These are phyloP conservation scores for Protosalanx chinensis DNA, from an alignment of 2,797 vertebrate species.

Conservation along the genomic window DNA sequence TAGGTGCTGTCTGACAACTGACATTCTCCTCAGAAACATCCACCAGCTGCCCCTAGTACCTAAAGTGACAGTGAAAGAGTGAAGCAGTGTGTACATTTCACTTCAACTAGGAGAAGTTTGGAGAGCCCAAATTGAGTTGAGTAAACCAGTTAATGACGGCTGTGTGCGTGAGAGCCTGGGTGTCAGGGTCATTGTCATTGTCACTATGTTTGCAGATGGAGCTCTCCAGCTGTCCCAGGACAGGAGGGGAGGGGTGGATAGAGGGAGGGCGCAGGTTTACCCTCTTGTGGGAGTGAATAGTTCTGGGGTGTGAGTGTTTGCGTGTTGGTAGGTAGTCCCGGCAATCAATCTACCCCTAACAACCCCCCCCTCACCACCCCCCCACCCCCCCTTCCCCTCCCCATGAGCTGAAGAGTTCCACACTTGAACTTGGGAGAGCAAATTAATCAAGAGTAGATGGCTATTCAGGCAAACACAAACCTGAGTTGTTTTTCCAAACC, in stretches of 20 bases:
- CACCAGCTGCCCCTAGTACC: neutral
- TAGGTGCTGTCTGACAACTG: neutral
- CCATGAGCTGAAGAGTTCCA: constrained; percentile 42
- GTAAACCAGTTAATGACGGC: constrained; percentile 1
- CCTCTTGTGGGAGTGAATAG: constrained; percentile 19
- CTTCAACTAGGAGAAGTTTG: constrained; percentile 10
- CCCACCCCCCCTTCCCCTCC: constrained; percentile 28
- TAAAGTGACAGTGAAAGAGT: constrained; percentile 12
- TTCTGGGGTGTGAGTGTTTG: constrained; percentile 23
- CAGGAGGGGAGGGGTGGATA: constrained; percentile 1
- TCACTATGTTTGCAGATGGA: constrained; percentile 30
- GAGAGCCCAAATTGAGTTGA: constrained; percentile 20
- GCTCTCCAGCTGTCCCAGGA: constrained; percentile 14
- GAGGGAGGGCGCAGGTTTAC: constrained; percentile 23
- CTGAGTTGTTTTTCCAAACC: constrained; percentile 8
- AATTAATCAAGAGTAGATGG: constrained; percentile 35
- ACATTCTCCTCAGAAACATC: neutral
- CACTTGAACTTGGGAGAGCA: constrained; percentile 42
- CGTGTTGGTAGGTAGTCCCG: neutral
- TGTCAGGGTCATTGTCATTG: constrained; percentile 20
- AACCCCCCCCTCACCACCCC: constrained; percentile 11
- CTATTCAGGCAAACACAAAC: constrained; percentile 26
- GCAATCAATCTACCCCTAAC: constrained; percentile 15
- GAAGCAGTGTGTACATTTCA: constrained; percentile 11
- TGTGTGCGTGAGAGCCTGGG: constrained; percentile 6